Evolutionary conservation across 2,888 invertebrate genomes (phyloP).

Genomic region (Heliconius ismenius): DNA sequence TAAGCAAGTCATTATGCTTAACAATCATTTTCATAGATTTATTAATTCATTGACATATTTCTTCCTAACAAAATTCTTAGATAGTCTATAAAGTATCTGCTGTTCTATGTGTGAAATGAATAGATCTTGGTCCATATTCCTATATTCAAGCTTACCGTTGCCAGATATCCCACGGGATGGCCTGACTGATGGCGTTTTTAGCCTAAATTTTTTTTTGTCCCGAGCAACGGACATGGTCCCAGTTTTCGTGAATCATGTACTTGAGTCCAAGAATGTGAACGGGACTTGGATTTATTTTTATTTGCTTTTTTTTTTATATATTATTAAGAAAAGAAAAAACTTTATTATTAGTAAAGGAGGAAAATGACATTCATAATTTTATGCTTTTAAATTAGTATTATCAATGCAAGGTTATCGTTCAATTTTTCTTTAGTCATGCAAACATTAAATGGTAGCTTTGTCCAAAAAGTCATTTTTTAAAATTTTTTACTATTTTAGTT

Average conservation of each 20-base stretch:
- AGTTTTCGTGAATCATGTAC: too few species aligned
- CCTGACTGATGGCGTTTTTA: too few species aligned
- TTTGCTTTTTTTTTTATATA: too few species aligned
- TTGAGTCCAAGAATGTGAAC: too few species aligned
- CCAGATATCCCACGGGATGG: too few species aligned
- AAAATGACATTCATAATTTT: slow-evolving; percentile 6
- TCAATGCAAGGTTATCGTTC: slow-evolving; percentile 7
- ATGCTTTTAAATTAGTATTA: slow-evolving; percentile 10
- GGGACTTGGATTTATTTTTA: too few species aligned
- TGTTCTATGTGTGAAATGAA: too few species aligned
- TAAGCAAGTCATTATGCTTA: not conserved
- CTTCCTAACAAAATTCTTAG: too few species aligned
- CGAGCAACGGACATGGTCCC: too few species aligned
- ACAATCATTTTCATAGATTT: not conserved
- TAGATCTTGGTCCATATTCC: too few species aligned
- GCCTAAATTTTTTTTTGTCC: too few species aligned
- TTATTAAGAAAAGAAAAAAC: not conserved
- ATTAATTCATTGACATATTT: not conserved
- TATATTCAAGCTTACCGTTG: too few species aligned
- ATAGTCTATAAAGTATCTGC: not conserved
- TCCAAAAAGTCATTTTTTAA: not conserved
- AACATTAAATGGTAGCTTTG: not conserved
- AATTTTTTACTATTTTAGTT: not conserved
- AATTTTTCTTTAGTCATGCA: slow-evolving; percentile 6
- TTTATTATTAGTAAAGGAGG: not conserved